phyloP scores from a whole-genome alignment of 2,888 invertebrate species.

The Coleophora deauratella region DNA sequence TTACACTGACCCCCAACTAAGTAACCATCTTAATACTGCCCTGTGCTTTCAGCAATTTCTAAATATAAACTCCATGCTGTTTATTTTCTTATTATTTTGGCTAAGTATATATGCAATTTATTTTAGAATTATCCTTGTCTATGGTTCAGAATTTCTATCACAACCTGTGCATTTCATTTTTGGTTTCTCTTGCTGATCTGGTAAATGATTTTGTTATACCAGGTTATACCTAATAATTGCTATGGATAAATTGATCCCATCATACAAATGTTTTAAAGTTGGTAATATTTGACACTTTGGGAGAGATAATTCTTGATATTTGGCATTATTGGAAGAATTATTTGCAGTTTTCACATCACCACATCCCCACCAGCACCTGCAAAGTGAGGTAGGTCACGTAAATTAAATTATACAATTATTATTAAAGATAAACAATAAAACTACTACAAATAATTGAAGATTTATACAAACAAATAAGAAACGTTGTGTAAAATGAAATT shows the following conservation, averaged over 20 bases:
- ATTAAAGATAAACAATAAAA: no score
- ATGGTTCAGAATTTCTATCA: constrained; percentile 10
- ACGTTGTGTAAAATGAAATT: no score
- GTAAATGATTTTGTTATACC: constrained; percentile 25
- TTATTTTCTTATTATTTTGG: constrained; percentile 18
- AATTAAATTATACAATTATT: no score
- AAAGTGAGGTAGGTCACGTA: no score
- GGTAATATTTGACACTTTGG: no score
- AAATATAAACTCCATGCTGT: constrained; percentile 31
- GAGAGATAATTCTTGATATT: no score
- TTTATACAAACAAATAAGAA: no score
- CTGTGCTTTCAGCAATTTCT: constrained; percentile 18
- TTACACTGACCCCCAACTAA: constrained; percentile 35
- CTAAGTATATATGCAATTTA: constrained; percentile 12
- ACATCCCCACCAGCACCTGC: no score
- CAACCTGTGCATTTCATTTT: constrained; percentile 23
- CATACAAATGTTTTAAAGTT: constrained; percentile 33
- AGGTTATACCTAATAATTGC: no score
- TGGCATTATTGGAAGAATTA: no score
- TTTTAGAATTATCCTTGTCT: constrained; percentile 20
- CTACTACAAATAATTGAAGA: no score
- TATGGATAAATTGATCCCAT: constrained; percentile 64
- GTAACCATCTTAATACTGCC: constrained; percentile 39
- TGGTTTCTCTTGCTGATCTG: constrained; percentile 8
- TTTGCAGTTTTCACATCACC: no score